Evolutionary conservation across 30 jellyfish, hydroid and myxozoan genomes (phyloP).

Genomic region (Aurelia aurita): DNA sequence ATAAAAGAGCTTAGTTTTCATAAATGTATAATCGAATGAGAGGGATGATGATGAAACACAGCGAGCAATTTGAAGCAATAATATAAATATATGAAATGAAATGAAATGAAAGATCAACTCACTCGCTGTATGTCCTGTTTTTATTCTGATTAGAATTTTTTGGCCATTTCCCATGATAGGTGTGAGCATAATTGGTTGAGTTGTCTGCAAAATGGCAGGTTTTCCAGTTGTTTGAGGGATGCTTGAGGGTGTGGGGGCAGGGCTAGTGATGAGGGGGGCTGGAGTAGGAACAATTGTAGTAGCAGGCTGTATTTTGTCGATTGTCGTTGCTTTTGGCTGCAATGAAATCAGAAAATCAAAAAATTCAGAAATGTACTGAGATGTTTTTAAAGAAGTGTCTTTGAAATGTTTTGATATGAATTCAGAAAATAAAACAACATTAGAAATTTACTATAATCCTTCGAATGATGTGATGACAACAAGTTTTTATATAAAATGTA

Average conservation of each 20-base stretch:
- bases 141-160: conserved; percentile 35
- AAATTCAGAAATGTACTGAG: too few species aligned
- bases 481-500: too few species aligned
- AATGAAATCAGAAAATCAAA: too few species aligned
- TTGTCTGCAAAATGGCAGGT: conserved; percentile 1
- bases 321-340: neutral
- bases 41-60: neutral
- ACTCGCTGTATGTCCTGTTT: conserved; percentile 40
- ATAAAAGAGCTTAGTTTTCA: neutral
- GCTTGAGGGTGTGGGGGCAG: neutral
- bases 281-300: conserved; percentile 7
- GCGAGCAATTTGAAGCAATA: neutral
- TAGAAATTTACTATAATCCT: too few species aligned
- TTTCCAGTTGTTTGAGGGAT: conserved; percentile 3
- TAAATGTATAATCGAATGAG: neutral
- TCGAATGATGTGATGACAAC: too few species aligned
- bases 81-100: too few species aligned
- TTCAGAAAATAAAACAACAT: too few species aligned
- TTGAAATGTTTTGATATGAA: too few species aligned
- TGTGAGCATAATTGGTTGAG: conserved; percentile 22
- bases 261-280: conserved; percentile 32
- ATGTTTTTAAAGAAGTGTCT: too few species aligned
- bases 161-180: conserved; percentile 45
- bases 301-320: conserved; percentile 12
- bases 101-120: neutral